phyloP scores from a whole-genome alignment of 2,888 invertebrate genomes.

The Latrodectus hesperus region DNA sequence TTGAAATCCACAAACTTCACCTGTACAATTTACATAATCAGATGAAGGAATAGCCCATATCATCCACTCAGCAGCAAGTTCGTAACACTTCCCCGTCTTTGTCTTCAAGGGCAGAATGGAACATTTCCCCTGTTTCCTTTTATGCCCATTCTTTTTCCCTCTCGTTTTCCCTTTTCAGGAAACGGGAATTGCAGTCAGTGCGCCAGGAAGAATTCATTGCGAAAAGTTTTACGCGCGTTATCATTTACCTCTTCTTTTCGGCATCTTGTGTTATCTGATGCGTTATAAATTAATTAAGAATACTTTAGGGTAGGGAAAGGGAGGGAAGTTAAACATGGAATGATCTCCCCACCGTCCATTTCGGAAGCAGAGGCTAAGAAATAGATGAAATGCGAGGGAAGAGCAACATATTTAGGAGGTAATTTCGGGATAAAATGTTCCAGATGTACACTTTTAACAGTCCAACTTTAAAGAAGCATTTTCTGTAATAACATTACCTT shows the following conservation, averaged over 20 bases:
- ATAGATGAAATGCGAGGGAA: not conserved
- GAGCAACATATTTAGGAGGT: not conserved
- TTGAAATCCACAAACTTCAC: too few species aligned
- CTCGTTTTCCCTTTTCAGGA: not conserved
- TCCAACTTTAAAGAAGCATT: too few species aligned
- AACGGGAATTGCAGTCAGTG: not conserved
- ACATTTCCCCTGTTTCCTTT: not conserved
- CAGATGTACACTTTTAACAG: not conserved
- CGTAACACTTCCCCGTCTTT: not conserved
- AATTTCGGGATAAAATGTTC: not conserved
- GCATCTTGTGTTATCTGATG: slow-evolving; percentile 37
- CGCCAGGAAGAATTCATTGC: not conserved
- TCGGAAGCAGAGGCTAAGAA: not conserved
- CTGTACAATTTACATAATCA: too few species aligned
- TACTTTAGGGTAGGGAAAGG: slow-evolving; percentile 8
- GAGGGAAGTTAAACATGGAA: slow-evolving; percentile 24
- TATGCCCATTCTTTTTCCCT: not conserved
- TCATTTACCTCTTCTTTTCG: slow-evolving; percentile 25
- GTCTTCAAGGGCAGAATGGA: not conserved
- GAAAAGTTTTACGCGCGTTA: slow-evolving; percentile 10
- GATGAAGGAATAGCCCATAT: too few species aligned
- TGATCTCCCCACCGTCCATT: not conserved
- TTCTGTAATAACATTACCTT: too few species aligned
- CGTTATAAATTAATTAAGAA: slow-evolving; percentile 57
- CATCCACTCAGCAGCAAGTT: too few species aligned